Base-by-base conservation (phyloP, 2,888 invertebrate species). In the Bellardia pandia region DNA sequence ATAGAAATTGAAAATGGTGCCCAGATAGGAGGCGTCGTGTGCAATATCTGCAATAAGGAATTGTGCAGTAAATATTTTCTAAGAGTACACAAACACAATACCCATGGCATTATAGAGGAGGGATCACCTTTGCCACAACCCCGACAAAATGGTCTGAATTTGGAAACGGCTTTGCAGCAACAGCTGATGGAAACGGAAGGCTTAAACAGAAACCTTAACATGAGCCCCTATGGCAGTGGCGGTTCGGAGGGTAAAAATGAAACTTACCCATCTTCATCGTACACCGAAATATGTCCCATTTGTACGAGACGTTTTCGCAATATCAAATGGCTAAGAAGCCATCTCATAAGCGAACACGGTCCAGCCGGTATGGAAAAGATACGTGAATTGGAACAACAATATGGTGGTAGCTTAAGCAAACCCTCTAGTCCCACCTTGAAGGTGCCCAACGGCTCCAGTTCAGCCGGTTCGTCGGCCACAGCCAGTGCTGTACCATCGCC, bases 41-140 rank as follows among this genome's bases (percentile, higher is more conserved):
- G 99, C 94, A 98, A 99, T 94, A 98, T 99, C 89, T 99, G 99
- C 94, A 98, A 99, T 94, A 99, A 99, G 93, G 99, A 99, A 94
- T 95, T 99, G 78, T 99, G 99, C 95, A 99, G 98, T 94, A 99
- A 99, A 93, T 99, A 99, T 93, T 99, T 99, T 92, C 94, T 99
- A 85, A 96, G 98, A 88, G 99, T 99, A 33, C 99, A 99, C 94
- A 99, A 99, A 93, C 98, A 98, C 92, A 99, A 99, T 93, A 98
- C 98, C 48, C 99, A 99, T 93, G 99, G 99, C 23, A 98, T 99
- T 86, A 96, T 97, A 14, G 98, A 98, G 88, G 98, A 98, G 81
- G 96, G 96, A 0, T 95, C 95, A 3, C 95, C 95, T 0, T 66
- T 94, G 79, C 94, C 94, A 2, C 93, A 93, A 79, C 92, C 93